Conservation (phyloP, 2,888 invertebrate genomes). For the Craniophora ligustri region DNA sequence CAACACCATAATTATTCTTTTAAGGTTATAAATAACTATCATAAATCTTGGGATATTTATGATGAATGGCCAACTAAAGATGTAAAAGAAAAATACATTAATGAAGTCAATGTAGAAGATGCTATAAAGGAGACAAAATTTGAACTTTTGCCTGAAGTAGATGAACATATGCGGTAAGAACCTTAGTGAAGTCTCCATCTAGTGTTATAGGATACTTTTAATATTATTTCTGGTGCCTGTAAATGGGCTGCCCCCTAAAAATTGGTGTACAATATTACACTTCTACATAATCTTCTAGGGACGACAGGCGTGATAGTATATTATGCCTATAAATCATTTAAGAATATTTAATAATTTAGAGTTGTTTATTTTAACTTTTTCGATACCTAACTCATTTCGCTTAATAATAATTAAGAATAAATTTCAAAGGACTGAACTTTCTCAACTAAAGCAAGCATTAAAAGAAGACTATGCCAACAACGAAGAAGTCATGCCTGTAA, state of each 20-base stretch:
- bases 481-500: slow-evolving; percentile 68
- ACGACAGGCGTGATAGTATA: too few species aligned
- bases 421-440: slow-evolving; percentile 67
- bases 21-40: slow-evolving; percentile 66
- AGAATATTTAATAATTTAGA: too few species aligned
- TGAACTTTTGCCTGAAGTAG: slow-evolving; percentile 61
- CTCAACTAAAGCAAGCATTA: slow-evolving; percentile 66
- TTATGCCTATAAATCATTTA: too few species aligned
- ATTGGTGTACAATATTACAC: too few species aligned
- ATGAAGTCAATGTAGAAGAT: slow-evolving; percentile 58
- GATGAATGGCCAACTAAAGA: slow-evolving; percentile 60
- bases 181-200: background rate
- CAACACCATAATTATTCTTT: slow-evolving; percentile 2
- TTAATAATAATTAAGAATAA: background rate
- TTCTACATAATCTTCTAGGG: too few species aligned
- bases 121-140: slow-evolving; percentile 63
- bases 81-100: slow-evolving; percentile 66
- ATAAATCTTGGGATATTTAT: slow-evolving; percentile 65
- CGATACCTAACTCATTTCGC: background rate
- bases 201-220: too few species aligned
- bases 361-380: too few species aligned
- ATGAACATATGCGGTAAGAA: slow-evolving; percentile 71
- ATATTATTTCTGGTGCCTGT: too few species aligned
- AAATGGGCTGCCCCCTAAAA: too few species aligned
- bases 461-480: slow-evolving; percentile 69